Evolutionary conservation across 2,888 invertebrate genomes (phyloP).

Genomic region (Perdita meconis): DNA sequence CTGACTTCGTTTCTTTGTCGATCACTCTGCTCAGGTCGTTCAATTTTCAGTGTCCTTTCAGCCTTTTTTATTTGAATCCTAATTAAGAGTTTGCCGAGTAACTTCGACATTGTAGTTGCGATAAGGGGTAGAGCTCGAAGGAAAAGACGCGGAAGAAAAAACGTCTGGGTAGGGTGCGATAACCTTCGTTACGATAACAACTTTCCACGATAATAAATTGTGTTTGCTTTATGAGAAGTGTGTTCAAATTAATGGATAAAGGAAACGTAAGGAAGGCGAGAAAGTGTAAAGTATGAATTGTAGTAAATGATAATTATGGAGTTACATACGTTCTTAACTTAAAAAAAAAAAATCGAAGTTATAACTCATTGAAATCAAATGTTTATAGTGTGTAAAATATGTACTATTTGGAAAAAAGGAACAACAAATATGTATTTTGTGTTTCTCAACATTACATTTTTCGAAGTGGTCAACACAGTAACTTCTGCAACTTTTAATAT

Average conservation of each 20-base stretch:
- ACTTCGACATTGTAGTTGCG: constrained; percentile 37
- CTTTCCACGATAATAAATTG: constrained; percentile 10
- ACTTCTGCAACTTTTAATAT: too few relatives aligned
- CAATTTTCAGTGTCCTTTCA: constrained; percentile 30
- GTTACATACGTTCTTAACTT: too few relatives aligned
- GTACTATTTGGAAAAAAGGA: too few relatives aligned
- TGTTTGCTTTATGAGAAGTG: neutral
- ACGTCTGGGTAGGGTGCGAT: constrained; percentile 30
- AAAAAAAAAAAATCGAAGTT: too few relatives aligned
- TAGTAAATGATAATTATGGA: too few relatives aligned
- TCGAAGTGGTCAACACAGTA: too few relatives aligned
- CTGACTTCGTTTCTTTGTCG: constrained; percentile 24
- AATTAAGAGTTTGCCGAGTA: constrained; percentile 59
- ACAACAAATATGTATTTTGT: too few relatives aligned
- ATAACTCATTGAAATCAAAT: too few relatives aligned
- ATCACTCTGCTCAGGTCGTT: constrained; percentile 25
- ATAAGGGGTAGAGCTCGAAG: constrained; percentile 30
- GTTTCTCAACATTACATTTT: too few relatives aligned
- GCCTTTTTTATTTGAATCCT: constrained; percentile 51
- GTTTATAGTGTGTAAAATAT: too few relatives aligned
- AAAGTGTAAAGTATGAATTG: too few relatives aligned
- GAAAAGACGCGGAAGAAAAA: constrained; percentile 18
- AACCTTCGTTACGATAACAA: neutral
- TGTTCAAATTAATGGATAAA: neutral
- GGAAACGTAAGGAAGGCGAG: too few relatives aligned